Percentiles rank a stretch among this genome's conserved stretches.
phyloP scores from a whole-genome alignment of 2,797 vertebrate species.

The Hirundo rustica region DNA sequence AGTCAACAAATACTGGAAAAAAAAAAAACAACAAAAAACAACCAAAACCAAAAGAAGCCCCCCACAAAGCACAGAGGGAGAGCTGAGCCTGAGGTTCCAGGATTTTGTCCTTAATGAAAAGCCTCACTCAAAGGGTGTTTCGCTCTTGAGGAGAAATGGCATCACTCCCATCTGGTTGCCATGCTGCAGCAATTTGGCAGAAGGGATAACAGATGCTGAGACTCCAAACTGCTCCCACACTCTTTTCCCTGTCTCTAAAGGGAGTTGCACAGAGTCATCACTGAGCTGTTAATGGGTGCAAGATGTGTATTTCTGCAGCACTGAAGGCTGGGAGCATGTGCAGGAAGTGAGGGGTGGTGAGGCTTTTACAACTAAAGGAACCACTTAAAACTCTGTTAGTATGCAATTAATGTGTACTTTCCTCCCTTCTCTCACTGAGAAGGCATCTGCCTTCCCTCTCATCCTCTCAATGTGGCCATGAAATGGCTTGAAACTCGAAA shows the following conservation, averaged over 20 bases:
- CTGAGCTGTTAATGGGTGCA: slow-evolving; percentile 27
- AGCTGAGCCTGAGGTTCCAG: neutral
- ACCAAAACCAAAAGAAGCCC: no score
- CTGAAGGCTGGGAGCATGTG: neutral
- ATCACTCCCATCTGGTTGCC: slow-evolving; percentile 43
- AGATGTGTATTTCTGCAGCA: slow-evolving; percentile 7
- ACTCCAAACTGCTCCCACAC: slow-evolving; percentile 29
- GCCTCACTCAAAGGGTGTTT: neutral
- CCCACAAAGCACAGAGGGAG: neutral
- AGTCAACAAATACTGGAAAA: neutral
- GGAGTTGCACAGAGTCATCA: neutral
- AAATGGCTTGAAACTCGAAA: neutral
- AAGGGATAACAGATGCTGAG: slow-evolving; percentile 2
- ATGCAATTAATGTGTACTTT: neutral
- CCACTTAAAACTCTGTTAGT: slow-evolving; percentile 3
- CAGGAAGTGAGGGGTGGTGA: slow-evolving; percentile 16
- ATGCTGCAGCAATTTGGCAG: slow-evolving; percentile 37
- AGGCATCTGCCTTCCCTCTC: neutral
- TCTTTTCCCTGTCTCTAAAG: neutral
- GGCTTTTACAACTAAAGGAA: slow-evolving; percentile 19
- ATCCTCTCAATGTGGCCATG: neutral
- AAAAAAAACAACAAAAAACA: neutral
- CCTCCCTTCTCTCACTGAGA: neutral
- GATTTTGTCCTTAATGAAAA: neutral
- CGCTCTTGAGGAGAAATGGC: neutral